phyloP scores from a whole-genome alignment of 2,113 vertebrate genomes.

The Bubo scandiacus region DNA sequence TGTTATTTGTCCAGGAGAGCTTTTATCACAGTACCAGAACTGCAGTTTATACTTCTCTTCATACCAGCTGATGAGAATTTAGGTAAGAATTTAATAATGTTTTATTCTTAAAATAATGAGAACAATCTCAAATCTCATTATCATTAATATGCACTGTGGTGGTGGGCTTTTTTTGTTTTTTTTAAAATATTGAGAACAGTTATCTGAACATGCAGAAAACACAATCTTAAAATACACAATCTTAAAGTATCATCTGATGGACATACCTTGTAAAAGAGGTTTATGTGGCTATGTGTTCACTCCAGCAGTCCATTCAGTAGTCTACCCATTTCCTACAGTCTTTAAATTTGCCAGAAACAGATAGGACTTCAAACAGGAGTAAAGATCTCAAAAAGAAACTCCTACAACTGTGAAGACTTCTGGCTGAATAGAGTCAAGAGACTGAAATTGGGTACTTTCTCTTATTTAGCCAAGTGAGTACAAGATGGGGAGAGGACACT shows the following conservation, averaged over 20 bases:
- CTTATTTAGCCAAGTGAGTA: not conserved
- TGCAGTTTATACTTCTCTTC: conserved; percentile 85
- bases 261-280: not conserved
- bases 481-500: not conserved
- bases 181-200: not conserved
- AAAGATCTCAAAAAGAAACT: not conserved
- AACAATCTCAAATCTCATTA: not conserved
- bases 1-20: conserved; percentile 73
- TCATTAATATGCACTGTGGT: no score
- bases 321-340: not conserved
- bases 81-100: conserved; percentile 73
- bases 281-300: not conserved
- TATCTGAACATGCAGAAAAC: not conserved
- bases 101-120: not conserved
- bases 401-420: not conserved
- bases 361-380: not conserved
- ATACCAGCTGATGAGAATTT: conserved; percentile 64
- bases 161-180: not conserved
- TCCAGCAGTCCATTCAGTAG: not conserved
- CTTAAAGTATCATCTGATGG: not conserved
- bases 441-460: not conserved
- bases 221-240: not conserved
- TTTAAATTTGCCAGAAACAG: not conserved
- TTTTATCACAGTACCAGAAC: conserved; percentile 80
- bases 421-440: not conserved